Percentiles rank a stretch among this genome's conserved stretches.
These are phyloP conservation scores for Temnothorax ravouxi DNA, from an alignment of 2,888 invertebrate genomes.

Conservation along the genomic window DNA sequence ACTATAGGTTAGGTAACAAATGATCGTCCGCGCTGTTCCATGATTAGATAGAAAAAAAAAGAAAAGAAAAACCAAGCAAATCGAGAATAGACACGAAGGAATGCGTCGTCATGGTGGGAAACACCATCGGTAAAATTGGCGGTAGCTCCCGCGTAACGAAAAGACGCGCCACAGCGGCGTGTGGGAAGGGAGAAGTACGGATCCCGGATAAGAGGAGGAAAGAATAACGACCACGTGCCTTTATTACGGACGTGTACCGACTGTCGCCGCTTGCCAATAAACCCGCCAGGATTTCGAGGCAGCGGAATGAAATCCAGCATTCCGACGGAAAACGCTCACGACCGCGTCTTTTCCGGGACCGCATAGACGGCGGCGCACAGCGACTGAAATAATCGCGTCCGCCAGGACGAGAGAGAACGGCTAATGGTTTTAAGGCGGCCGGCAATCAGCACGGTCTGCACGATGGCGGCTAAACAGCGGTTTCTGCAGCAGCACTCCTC, in stretches of 20 bases:
- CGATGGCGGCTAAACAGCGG: conserved; percentile 59
- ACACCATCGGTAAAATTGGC: conserved; percentile 57
- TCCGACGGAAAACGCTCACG: conserved; percentile 58
- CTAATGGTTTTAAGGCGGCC: conserved; percentile 65
- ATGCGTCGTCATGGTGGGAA: conserved; percentile 43
- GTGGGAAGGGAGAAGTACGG: background rate
- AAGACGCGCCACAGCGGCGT: background rate
- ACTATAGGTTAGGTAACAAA: background rate
- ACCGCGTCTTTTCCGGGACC: conserved; percentile 42
- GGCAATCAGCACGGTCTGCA: conserved; percentile 54
- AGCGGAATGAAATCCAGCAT: conserved; percentile 60
- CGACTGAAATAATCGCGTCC: conserved; percentile 38
- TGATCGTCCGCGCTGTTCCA: background rate
- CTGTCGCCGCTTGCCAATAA: conserved; percentile 72
- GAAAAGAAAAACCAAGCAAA: conserved; percentile 33
- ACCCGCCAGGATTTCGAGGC: conserved; percentile 60
- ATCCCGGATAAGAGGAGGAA: conserved; percentile 28
- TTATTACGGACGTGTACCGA: conserved; percentile 67
- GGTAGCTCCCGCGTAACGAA: conserved; percentile 60
- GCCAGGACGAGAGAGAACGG: conserved; percentile 5
- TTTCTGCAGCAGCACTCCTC: conserved; percentile 13
- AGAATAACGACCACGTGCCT: conserved; percentile 69
- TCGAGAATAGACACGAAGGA: conserved; percentile 52
- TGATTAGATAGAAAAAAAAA: background rate
- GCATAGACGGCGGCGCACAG: background rate